Evolutionary conservation across 2,113 vertebrate genomes (phyloP).

Genomic region (Podocnemis expansa): DNA sequence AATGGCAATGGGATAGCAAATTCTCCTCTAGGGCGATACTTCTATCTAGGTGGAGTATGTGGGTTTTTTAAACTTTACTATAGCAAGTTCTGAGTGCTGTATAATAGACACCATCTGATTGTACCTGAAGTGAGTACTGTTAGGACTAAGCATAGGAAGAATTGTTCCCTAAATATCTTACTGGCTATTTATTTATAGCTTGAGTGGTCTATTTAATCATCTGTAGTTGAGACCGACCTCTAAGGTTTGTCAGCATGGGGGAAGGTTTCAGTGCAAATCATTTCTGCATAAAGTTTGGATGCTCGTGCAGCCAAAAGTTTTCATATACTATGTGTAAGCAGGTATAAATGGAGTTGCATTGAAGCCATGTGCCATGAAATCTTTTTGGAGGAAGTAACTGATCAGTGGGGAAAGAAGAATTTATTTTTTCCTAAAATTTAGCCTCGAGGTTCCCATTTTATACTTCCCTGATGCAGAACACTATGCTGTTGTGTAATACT

Average conservation of each 20-base stretch:
- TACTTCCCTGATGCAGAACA: neutral
- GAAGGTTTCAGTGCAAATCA: neutral
- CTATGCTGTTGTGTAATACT: neutral
- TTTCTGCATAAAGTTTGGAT: neutral
- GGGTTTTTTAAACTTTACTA: rapidly evolving
- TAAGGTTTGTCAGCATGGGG: neutral
- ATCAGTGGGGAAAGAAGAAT: neutral
- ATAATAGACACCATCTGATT: neutral
- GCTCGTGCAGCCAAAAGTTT: rapidly evolving
- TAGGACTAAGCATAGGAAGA: slow-evolving; percentile 41
- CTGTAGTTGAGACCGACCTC: neutral
- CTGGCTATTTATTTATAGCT: slow-evolving; percentile 7
- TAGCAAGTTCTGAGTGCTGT: neutral
- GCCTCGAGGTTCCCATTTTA: neutral
- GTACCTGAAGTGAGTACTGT: slow-evolving; percentile 27
- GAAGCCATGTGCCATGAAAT: neutral
- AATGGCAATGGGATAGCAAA: neutral
- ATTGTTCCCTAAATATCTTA: neutral
- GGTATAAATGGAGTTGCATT: neutral
- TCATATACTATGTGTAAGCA: rapidly evolving
- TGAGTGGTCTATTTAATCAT: neutral
- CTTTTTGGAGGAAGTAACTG: neutral
- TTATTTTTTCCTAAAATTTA: neutral
- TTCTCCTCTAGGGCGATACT: neutral
- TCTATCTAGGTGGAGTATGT: too few species aligned